Evolutionary conservation across 2,888 invertebrate species (phyloP), one percentile per base, ranked within the genome.

Genomic region (Volucella inflata): DNA sequence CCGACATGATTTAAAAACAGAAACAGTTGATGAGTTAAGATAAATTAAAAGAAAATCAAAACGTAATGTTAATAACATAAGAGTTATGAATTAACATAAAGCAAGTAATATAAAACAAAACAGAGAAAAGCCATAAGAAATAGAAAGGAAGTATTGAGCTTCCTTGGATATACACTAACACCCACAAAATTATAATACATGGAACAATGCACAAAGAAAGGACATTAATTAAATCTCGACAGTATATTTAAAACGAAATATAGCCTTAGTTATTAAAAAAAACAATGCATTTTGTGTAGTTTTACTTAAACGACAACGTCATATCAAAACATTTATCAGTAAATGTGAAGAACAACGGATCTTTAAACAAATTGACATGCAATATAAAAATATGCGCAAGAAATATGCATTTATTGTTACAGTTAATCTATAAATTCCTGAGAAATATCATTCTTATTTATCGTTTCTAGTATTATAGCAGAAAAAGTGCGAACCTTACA

Each of bases 191-290:
- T 53, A n/a, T n/a, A n/a, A n/a, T n/a, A 74, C 67, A 62, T 62
- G 50, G 70, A 82, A 71, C 55, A 74, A 64, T 64, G 57, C 70
- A 76, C 38, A 68, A 30, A 59, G 55, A 67, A 78, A 42, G 40
- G 57, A 50, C 60, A 60, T 68, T 60, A 48, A 3, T 14, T 8
- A 16, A 71, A 71, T 59, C 59, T 60, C 30, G 71, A 51, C 40
- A 65, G 38, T n/a, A 62, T 51, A 50, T 59, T 55, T 16, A 16
- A 42, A 71, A 21, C 14, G n/a, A 64, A 59, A 59, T 42, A 64
- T 40, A 44, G 72, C 71, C 57, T 40, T 68, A 21, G 48, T 8
- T 57, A 53, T 67, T 8, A 62, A 74, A 17, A 67, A 38, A 59
- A 50, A 71, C 21, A 14, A 51, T 51, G 50, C 36, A 71, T 42